A percentile compares a stretch with the other conserved stretches of the same genome.
phyloP scores from a whole-genome alignment of 2,888 invertebrate genomes.

The Metacarcinus magister region DNA sequence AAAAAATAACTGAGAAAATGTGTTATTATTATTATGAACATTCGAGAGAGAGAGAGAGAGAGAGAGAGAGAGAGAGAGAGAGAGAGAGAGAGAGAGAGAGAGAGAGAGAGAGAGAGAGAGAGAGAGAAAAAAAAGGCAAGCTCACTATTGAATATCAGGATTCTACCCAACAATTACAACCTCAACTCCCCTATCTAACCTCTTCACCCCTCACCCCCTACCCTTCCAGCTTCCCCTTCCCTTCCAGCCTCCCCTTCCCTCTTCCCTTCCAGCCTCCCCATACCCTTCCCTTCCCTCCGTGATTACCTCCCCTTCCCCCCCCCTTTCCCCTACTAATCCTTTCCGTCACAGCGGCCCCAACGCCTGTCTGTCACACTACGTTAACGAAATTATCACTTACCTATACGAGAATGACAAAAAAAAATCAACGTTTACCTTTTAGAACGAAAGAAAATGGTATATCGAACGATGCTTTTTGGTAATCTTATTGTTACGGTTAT shows the following conservation, averaged over 20 bases:
- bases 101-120: neutral
- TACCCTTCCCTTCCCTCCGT: neutral
- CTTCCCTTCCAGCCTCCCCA: neutral
- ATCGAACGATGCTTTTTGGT: neutral
- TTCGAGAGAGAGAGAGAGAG: neutral
- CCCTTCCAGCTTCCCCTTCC: no score
- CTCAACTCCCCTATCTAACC: neutral
- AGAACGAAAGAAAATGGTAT: neutral
- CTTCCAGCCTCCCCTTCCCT: neutral
- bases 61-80: neutral
- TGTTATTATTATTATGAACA: neutral
- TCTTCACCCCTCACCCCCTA: no score
- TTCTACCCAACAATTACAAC: neutral
- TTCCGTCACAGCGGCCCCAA: neutral
- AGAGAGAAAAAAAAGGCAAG: neutral
- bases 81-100: slow-evolving; percentile 26
- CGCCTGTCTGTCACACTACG: neutral
- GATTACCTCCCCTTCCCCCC: neutral
- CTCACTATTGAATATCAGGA: neutral
- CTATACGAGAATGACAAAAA: neutral
- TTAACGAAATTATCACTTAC: neutral
- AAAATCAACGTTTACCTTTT: neutral
- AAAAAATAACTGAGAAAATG: no score
- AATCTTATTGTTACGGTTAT: neutral
- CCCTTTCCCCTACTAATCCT: neutral